These are phyloP conservation scores for Camptogramma bilineatum DNA, from an alignment of 2,888 invertebrate species.

Conservation along the genomic window DNA sequence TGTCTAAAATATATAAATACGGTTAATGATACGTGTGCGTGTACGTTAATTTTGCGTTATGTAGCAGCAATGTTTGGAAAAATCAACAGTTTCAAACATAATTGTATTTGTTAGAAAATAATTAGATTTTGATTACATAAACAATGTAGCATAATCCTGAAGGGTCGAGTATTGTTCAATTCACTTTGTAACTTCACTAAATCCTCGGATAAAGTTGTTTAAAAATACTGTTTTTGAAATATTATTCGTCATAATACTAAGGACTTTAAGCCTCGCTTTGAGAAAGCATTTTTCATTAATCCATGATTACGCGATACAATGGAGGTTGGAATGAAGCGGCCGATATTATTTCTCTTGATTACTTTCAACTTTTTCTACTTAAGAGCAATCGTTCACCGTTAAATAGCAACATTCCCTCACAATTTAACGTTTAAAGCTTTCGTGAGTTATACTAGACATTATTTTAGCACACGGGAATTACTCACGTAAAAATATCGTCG, in stretches of 20 bases:
- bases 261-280: slow-evolving; percentile 42
- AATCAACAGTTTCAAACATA: too few relatives aligned
- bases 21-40: too few relatives aligned
- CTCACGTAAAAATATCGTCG: too few relatives aligned
- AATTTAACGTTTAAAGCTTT: too few relatives aligned
- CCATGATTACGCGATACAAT: slow-evolving; percentile 51
- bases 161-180: not conserved
- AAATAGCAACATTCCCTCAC: slow-evolving; percentile 6
- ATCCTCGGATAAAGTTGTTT: not conserved
- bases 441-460: too few relatives aligned
- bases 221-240: slow-evolving; percentile 28
- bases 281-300: slow-evolving; percentile 53
- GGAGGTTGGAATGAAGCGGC: slow-evolving; percentile 46
- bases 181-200: not conserved
- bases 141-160: not conserved
- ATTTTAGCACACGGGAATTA: too few relatives aligned
- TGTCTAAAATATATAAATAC: too few relatives aligned
- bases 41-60: too few relatives aligned
- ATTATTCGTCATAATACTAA: slow-evolving; percentile 36
- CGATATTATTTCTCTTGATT: slow-evolving; percentile 34
- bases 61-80: too few relatives aligned
- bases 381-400: slow-evolving; percentile 15
- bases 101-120: too few relatives aligned
- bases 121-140: too few relatives aligned
- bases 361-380: slow-evolving; percentile 34